These are phyloP conservation scores for Oncorhynchus mykiss DNA, from an alignment of 2,113 vertebrate genomes.

Conservation along the genomic window DNA sequence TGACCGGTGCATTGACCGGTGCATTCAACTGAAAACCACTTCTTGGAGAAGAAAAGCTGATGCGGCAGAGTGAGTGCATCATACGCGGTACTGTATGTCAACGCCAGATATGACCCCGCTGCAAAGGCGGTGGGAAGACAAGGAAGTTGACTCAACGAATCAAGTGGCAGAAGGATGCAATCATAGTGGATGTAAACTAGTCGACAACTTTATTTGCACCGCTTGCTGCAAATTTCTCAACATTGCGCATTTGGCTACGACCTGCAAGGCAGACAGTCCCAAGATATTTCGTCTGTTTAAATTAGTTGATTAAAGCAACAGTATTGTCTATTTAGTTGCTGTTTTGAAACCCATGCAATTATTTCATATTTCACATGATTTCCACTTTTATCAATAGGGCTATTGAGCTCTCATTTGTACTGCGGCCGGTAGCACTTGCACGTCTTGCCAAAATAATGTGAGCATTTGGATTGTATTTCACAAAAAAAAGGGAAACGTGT, in stretches of 20 bases:
- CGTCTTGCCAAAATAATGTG: constrained; percentile 34
- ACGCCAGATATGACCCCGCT: constrained; percentile 25
- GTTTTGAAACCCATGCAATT: constrained; percentile 32
- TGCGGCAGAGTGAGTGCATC: not conserved
- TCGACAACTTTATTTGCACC: constrained; percentile 1
- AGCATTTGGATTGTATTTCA: constrained; percentile 27
- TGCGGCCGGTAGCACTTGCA: not conserved
- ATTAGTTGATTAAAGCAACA: not conserved
- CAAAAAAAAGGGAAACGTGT: constrained; percentile 9
- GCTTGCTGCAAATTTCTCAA: constrained; percentile 35
- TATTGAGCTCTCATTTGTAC: not conserved
- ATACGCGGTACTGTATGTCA: not conserved
- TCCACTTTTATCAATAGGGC: not conserved
- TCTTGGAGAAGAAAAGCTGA: not conserved
- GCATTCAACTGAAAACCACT: not conserved
- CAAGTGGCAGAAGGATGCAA: constrained; percentile 67
- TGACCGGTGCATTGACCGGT: too few relatives aligned
- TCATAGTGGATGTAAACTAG: constrained; percentile 50
- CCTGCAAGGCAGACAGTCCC: constrained; percentile 6
- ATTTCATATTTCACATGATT: constrained; percentile 21
- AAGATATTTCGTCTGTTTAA: not conserved
- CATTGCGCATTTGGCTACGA: constrained; percentile 32
- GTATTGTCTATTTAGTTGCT: not conserved
- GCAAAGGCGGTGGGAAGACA: constrained; percentile 63
- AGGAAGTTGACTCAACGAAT: constrained; percentile 67